These are phyloP conservation scores for Bombus pascuorum DNA, from an alignment of 1,140 invertebrate genomes.

Conservation along the genomic window DNA sequence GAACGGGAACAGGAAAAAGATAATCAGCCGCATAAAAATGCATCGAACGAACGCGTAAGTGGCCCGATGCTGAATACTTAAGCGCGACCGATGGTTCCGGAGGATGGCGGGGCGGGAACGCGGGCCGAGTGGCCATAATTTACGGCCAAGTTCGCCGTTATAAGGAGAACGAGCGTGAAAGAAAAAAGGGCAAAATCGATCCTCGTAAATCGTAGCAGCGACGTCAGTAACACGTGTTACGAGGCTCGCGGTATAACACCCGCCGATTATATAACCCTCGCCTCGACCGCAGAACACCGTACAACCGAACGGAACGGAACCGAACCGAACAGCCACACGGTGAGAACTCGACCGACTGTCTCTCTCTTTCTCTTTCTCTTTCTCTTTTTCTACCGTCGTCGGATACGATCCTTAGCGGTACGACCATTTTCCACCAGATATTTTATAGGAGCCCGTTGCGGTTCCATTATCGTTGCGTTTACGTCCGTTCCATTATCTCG, in stretches of 20 bases:
- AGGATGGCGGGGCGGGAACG: background rate
- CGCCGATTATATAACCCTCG: conserved; percentile 49
- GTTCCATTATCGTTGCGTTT: background rate
- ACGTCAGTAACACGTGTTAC: conserved; percentile 65
- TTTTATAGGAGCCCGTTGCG: background rate
- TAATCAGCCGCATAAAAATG: conserved; percentile 67
- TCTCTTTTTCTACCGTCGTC: background rate
- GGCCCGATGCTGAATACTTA: conserved; percentile 66
- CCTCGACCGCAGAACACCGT: background rate
- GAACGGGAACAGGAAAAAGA: conserved; percentile 43
- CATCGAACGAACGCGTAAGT: conserved; percentile 67
- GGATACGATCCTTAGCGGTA: background rate
- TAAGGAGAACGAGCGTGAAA: conserved; percentile 9
- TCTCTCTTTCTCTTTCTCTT: too few species aligned
- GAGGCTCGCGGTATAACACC: conserved; percentile 51
- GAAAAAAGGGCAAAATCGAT: conserved; percentile 47
- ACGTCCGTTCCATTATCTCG: background rate
- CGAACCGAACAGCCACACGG: too few species aligned
- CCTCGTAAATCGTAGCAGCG: conserved; percentile 56
- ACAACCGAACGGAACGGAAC: background rate
- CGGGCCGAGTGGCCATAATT: conserved; percentile 46
- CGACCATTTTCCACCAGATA: background rate
- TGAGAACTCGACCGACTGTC: background rate
- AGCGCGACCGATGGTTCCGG: conserved; percentile 44
- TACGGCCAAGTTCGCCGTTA: conserved; percentile 64